Base-by-base conservation (phyloP, 2,113 vertebrate genomes). In the Lipophrys pholis region DNA sequence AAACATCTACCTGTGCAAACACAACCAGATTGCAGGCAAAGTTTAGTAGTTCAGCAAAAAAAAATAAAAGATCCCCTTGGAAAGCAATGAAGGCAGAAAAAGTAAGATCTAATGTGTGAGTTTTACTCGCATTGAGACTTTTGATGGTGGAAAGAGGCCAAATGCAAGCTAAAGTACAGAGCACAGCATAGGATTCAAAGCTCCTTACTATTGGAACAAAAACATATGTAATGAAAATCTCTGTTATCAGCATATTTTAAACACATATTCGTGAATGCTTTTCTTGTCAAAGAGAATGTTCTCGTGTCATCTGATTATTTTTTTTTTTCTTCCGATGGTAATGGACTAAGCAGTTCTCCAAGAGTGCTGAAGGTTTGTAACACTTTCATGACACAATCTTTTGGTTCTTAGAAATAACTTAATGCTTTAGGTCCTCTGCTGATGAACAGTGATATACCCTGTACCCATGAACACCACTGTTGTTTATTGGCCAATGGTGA, bases 161-260 rank as follows among this genome's bases (percentile, higher is more conserved):
- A 78, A 69, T 67, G 49, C 41, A 65, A 63, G 45, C 52, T 48
- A 53, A 81, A 69, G 60, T 42, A 69, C 16, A 74, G 35, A 62
- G 42, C 46, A 45, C 49, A 48, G 15, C 48, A 46, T 42, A 45
- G 39, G 6, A 42, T 41, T 16, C n/a, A 55, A 11, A 60, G 11
- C 38, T 58, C 65, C 35, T 15, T 59, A 43, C 21, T 43, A 49
- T 8, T 54, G 42, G 38, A 73, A 53, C 12, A 63, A 60, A n/a
- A 75, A 38, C 46, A 82, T 49, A 75, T 55, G 40, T 16, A 63
- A 58, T 69, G 14, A 72, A 79, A 67, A 79, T 61, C 15, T 69
- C n/a, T n/a, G 38, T 56, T 11, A 59, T 16, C 35, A 39, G n/a
- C 6, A 49, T 69, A 3, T 16, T 68, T 68, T 11, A 53, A 6